These are phyloP conservation scores for Pelecanus crispus DNA, from an alignment of 2,113 vertebrate species.

Conservation along the genomic window DNA sequence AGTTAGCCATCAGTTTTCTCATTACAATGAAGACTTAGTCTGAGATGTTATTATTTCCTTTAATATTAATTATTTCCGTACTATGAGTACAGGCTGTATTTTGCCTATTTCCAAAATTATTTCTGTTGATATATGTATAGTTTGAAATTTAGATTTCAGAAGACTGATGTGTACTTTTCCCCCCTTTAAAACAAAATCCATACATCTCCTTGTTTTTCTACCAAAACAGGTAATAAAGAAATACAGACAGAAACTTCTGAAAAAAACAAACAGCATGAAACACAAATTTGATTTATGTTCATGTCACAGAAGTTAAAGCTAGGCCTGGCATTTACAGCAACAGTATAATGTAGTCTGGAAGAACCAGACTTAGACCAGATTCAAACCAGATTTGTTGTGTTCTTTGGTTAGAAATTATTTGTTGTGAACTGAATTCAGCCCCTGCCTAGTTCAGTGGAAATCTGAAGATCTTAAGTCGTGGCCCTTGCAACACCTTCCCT, in stretches of 20 bases:
- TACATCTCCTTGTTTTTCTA: neutral
- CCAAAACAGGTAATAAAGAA: neutral
- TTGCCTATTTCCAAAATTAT: neutral
- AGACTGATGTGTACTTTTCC: accelerated
- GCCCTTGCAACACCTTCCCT: neutral
- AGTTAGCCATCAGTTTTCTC: neutral
- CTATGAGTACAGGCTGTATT: neutral
- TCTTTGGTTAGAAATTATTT: neutral
- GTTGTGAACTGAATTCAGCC: neutral
- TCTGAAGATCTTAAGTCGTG: neutral
- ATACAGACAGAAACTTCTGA: neutral
- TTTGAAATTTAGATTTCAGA: neutral
- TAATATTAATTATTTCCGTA: neutral
- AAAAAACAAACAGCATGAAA: neutral
- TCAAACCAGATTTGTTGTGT: neutral
- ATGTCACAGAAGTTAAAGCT: neutral
- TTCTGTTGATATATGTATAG: neutral
- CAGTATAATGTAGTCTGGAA: neutral
- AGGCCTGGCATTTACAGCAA: neutral
- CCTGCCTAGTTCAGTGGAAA: neutral
- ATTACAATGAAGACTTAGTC: neutral
- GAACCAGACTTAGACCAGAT: neutral
- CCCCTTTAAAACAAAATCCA: neutral
- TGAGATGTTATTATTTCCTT: neutral
- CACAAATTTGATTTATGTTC: neutral